Evolutionary conservation across 2,888 invertebrate species (phyloP), one percentile per base, ranked within the genome.

Genomic region (Polymixis flavicincta): DNA sequence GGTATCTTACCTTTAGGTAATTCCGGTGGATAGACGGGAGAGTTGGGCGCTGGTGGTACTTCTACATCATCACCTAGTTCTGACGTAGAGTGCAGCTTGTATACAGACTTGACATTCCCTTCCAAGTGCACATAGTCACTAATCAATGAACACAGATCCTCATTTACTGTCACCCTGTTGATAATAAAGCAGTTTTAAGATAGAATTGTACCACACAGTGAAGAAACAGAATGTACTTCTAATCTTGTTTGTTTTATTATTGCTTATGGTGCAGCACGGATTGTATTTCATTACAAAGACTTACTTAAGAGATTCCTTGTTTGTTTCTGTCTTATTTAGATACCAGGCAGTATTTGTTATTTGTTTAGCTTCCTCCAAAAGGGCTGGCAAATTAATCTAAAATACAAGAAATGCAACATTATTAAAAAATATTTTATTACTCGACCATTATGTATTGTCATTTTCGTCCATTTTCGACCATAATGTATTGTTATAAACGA

Each of bases 61-160:
- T 94, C 92, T 14, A 94, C 90, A 82, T 92, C 91, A 2, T 92
- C 90, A 1, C 92, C 94, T 32, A 97, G 77, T 19, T 95, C 93
- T 1, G 92, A 84, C 0, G 90, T 92, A 0, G 91, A 84, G 9
- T 90, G 83, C 48, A 97, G 85, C 77, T 91, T 92, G 83, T 95
- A 97, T 19, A 87, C 85, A 0, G 91, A 85, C 6, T 89, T 89
- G 1, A 90, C 83, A 55, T 94, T 95, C 14, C 95, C 92, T 67
- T 95, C 92, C 60, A 97, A 76, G 11, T 91, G 90, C n/a, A 97
- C 92, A 82, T 95, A 97, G 73, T 96, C 93, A 65, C 90, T 90
- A 11, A 97, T 81, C 32, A 91, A 78, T n/a, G 92, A 83, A 76
- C 93, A 91, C 4, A 97, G 75, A 42, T 94, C 93, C 55, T 94